Evolutionary conservation across 2,113 vertebrate species (phyloP), one percentile per base, ranked within the genome.

Genomic region (Alaudala cheleensis): DNA sequence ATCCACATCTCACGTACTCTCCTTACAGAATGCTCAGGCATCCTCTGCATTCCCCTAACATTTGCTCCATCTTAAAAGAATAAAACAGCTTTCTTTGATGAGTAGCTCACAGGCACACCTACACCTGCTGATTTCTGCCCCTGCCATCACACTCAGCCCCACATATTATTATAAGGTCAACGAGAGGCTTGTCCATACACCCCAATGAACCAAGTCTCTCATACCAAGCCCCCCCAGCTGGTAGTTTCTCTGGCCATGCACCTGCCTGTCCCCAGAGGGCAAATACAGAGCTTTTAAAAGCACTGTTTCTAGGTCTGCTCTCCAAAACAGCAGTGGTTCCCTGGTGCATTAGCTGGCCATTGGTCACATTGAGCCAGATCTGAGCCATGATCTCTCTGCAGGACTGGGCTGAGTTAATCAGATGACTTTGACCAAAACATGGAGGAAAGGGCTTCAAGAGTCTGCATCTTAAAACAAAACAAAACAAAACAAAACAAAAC

Each of bases 81-180:
- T 8, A 51, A 39, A 81, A 2, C n/a, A 49, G 54, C 18, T 29
- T 23, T 44, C 40, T 61, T 61, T 21, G 76, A 50, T 6, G 42
- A 72, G 50, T 7, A 34, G 34, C 31, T 53, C 54, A 37, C 54
- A 65, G 12, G n/a, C 40, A 60, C 40, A 44, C 3, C 20, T 31
- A 21, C 28, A 34, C 15, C 17, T 29, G 16, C 42, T 76, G 17
- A 67, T 45, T 84, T 51, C 85, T 77, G 45, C 25, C 58, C 45
- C 76, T 77, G 45, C 45, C 34, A 44, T 28, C 45, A 58, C 76
- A 61, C 31, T 60, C 45, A 90, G 45, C 37, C 26, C 22, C 50
- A 60, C 0, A 0, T 51, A 64, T 45, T 62, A 71, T 13, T 40
- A 47, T 22, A 49, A 77, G 14, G 25, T 65, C 34, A 80, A 1